These are phyloP conservation scores for Myrmophylax atrothorax DNA, from an alignment of 2,113 vertebrate species.

Conservation along the genomic window DNA sequence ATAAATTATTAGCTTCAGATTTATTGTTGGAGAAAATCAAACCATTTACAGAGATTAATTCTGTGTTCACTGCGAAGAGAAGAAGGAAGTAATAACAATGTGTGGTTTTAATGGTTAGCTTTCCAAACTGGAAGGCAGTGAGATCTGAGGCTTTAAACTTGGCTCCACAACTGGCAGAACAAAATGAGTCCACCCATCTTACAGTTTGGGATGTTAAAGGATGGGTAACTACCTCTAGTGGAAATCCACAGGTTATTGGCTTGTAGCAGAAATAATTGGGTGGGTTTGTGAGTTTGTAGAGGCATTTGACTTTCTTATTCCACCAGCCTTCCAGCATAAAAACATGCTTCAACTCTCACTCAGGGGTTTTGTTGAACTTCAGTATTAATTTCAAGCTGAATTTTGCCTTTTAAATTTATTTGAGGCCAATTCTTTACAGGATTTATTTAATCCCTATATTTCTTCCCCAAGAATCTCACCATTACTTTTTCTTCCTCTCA, in stretches of 20 bases:
- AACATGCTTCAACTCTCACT: fast-evolving
- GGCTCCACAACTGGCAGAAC: not conserved
- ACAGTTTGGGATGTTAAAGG: not conserved
- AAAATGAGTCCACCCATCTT: not conserved
- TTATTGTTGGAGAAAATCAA: not conserved
- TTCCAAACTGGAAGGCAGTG: not conserved
- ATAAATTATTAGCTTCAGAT: not conserved
- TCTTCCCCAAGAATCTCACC: not conserved
- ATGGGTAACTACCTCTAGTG: not conserved
- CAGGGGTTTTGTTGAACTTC: not conserved
- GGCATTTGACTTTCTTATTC: not conserved
- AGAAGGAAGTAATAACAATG: not conserved
- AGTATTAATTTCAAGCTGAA: not conserved
- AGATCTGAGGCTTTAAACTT: not conserved
- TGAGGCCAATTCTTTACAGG: not conserved
- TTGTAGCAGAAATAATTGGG: not conserved
- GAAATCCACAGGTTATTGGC: not conserved
- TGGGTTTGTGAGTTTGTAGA: not conserved
- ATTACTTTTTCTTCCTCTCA: not conserved
- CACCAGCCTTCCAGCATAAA: fast-evolving
- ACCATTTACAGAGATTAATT: not conserved
- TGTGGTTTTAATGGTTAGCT: not conserved
- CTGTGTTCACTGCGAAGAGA: not conserved
- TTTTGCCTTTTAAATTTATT: not conserved
- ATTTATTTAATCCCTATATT: not conserved